Evolutionary conservation across 2,113 vertebrate species (phyloP), one percentile per base, ranked within the genome.

Genomic region (Grus americana): DNA sequence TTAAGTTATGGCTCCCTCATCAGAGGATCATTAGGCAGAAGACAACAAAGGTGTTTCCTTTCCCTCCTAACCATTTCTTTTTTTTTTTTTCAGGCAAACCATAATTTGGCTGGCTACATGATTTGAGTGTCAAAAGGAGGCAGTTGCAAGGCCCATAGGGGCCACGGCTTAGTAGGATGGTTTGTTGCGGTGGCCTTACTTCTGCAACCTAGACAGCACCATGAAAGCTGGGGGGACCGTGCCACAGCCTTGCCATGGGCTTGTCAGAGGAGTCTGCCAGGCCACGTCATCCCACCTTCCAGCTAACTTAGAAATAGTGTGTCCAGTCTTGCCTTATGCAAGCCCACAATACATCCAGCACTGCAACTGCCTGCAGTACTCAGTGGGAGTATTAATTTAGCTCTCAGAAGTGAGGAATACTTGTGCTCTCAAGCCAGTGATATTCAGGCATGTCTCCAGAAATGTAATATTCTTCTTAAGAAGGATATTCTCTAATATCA

Each of bases 111-210:
- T 75, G 78, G 9, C 19, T 79, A 12, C 40, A 3, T 5, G 36
- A 79, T 30, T 18, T 61, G 49, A 47, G 15, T 52, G 40, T 47
- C 36, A 46, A 59, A 90, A 82, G 40, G 30, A 85, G 57, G n/a
- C 0, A 0, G 61, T 75, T 54, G 32, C 58, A 68, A 82, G 54
- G 62, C 47, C 68, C 5, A 0, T 1, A 22, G n/a, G 15, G 58
- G 23, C n/a, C 27, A 38, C 0, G 1, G n/a, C 20, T 55, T 54
- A 29, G 44, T 36, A 54, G 29, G 40, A 19, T 27, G n/a, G 4
- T 7, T 47, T 59, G 44, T 49, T 46, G 49, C 13, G 29, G 29
- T 86, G n/a, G 58, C 36, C 47, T 72, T 19, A 22, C 11, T 91
- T 42, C 18, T 79, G 46, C 81, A 70, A 16, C 22, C 12, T 12